phyloP scores from a whole-genome alignment of 2,888 invertebrate genomes.

The Phyllotreta cruciferae region DNA sequence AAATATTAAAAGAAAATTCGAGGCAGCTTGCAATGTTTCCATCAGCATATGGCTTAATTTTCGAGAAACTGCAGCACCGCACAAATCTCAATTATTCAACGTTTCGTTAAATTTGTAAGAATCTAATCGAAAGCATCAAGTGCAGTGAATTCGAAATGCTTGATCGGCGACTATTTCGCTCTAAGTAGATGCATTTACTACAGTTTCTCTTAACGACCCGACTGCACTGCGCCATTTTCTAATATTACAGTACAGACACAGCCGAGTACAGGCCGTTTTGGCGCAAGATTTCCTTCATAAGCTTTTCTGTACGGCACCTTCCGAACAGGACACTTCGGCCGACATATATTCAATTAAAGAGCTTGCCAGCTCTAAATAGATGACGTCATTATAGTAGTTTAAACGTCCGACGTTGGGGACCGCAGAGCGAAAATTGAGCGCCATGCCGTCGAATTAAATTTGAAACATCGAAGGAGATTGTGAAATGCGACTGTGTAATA shows the following conservation, averaged over 20 bases:
- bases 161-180: too few species aligned
- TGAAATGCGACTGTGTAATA: background rate
- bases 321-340: slow-evolving; percentile 36
- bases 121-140: too few species aligned
- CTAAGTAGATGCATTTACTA: slow-evolving; percentile 21
- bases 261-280: slow-evolving; percentile 29
- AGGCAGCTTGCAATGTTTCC: too few species aligned
- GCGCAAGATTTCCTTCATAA: slow-evolving; percentile 39
- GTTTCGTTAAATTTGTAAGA: too few species aligned
- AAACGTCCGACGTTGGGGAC: slow-evolving; percentile 27
- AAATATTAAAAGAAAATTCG: too few species aligned
- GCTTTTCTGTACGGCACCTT: slow-evolving; percentile 37
- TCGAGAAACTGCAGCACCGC: too few species aligned
- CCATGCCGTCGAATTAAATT: slow-evolving; percentile 30
- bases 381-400: slow-evolving; percentile 36
- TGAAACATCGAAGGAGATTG: slow-evolving; percentile 28
- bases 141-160: too few species aligned
- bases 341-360: slow-evolving; percentile 47
- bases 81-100: too few species aligned
- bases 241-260: slow-evolving; percentile 36
- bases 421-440: slow-evolving; percentile 34
- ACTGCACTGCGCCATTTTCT: slow-evolving; percentile 45
- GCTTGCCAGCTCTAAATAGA: slow-evolving; percentile 41
- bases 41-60: too few species aligned
- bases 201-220: slow-evolving; percentile 32